Evolutionary conservation across 2,797 vertebrate species (phyloP).

Genomic region (Eurystomus glaucurus): DNA sequence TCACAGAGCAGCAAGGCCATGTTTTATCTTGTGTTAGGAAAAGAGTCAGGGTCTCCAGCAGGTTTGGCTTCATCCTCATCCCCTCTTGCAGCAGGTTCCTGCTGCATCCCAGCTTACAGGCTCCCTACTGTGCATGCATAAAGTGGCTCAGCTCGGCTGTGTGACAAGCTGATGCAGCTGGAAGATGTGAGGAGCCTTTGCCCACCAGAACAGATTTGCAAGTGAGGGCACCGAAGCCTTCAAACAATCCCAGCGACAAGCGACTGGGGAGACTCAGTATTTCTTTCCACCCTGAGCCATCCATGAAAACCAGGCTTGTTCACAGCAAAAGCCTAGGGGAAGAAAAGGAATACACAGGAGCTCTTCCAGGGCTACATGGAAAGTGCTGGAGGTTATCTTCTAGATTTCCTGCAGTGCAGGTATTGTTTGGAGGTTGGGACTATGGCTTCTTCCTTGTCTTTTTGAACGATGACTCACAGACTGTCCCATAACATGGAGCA

Average conservation of each 20-base stretch:
- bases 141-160: background rate
- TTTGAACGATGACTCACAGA: background rate
- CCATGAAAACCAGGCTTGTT: background rate
- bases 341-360: background rate
- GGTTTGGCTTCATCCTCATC: background rate
- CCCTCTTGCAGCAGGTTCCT: background rate
- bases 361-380: background rate
- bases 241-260: background rate
- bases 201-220: background rate
- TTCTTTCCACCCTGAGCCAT: background rate
- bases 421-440: background rate
- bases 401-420: background rate
- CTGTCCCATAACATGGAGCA: background rate
- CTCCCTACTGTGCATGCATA: background rate
- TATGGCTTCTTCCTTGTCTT: background rate
- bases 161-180: background rate
- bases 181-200: background rate
- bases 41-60: background rate
- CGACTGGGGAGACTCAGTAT: background rate
- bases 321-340: background rate
- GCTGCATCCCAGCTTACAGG: background rate
- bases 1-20: background rate
- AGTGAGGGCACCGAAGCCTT: background rate
- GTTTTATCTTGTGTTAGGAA: background rate
- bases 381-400: background rate